Conservation (phyloP, 2,797 vertebrate genomes). For the Myotis pilosus region DNA sequence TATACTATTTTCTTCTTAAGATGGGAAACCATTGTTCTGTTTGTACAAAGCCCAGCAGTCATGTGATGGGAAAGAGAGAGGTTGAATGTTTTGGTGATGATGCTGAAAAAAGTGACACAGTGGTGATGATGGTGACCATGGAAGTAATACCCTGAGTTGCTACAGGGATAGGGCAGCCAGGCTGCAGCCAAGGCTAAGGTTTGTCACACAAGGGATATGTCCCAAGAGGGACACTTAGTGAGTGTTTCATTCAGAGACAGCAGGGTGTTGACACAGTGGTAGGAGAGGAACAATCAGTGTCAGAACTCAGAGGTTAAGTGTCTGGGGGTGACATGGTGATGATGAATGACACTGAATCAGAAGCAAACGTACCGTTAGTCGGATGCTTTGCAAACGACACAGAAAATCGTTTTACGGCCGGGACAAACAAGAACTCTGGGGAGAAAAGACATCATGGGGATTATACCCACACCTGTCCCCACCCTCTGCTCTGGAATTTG, state of each 20-base stretch:
- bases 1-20: slow-evolving; percentile 58
- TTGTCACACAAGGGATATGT: slow-evolving; percentile 50
- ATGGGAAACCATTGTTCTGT: not conserved
- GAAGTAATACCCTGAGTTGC: slow-evolving; percentile 55
- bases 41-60: slow-evolving; percentile 38
- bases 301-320: slow-evolving; percentile 68
- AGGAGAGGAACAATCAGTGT: slow-evolving; percentile 66
- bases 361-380: slow-evolving; percentile 99
- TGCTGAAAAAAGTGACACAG: slow-evolving; percentile 54
- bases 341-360: slow-evolving; percentile 89
- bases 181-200: slow-evolving; percentile 48
- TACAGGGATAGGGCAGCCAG: slow-evolving; percentile 55
- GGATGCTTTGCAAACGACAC: slow-evolving; percentile 99
- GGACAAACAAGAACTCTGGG: slow-evolving; percentile 99
- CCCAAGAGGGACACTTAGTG: slow-evolving; percentile 55
- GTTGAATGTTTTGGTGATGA: slow-evolving; percentile 40
- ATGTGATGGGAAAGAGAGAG: slow-evolving; percentile 58
- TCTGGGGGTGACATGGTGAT: slow-evolving; percentile 80
- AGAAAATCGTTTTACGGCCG: slow-evolving; percentile 99
- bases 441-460: slow-evolving; percentile 95
- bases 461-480: slow-evolving; percentile 50
- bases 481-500: slow-evolving; percentile 60
- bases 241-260: slow-evolving; percentile 63
- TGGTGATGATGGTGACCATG: slow-evolving; percentile 57
- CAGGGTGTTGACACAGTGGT: slow-evolving; percentile 57